Evolutionary conservation across 2,113 vertebrate species (phyloP).

Genomic region (Isichthys henryi): DNA sequence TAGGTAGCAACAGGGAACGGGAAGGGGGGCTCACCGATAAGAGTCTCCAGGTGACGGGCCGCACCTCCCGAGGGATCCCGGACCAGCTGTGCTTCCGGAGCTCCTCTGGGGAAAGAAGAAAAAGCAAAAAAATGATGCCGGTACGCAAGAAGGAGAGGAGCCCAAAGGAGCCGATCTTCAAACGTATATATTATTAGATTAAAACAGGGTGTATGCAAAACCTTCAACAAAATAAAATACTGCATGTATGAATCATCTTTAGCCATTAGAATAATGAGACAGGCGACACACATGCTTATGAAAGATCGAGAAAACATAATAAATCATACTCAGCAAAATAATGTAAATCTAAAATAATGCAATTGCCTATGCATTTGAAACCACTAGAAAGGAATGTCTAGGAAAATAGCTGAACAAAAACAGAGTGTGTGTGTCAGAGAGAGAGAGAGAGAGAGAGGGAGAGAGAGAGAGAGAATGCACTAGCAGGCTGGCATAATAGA

Average conservation of each 20-base stretch:
- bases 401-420: not conserved
- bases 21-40: slow-evolving; percentile 70
- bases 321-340: not conserved
- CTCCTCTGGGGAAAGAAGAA: slow-evolving; percentile 69
- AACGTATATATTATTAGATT: not conserved
- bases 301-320: not conserved
- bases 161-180: not conserved
- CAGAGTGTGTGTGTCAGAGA: not conserved
- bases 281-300: not conserved
- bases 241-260: not conserved
- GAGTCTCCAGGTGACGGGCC: slow-evolving; percentile 93
- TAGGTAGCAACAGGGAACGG: not conserved
- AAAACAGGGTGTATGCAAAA: not conserved
- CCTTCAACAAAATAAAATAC: not conserved
- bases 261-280: not conserved
- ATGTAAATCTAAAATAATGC: not conserved
- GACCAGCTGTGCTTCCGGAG: slow-evolving; percentile 97
- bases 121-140: not conserved
- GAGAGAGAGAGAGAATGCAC: not conserved
- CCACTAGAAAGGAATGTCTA: not conserved
- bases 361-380: not conserved
- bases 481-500: not conserved
- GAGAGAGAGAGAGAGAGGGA: not conserved
- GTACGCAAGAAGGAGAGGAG: not conserved
- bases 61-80: slow-evolving; percentile 87